Base-by-base conservation (phyloP, 2,888 invertebrate species). In the Cheiracanthium punctorium region DNA sequence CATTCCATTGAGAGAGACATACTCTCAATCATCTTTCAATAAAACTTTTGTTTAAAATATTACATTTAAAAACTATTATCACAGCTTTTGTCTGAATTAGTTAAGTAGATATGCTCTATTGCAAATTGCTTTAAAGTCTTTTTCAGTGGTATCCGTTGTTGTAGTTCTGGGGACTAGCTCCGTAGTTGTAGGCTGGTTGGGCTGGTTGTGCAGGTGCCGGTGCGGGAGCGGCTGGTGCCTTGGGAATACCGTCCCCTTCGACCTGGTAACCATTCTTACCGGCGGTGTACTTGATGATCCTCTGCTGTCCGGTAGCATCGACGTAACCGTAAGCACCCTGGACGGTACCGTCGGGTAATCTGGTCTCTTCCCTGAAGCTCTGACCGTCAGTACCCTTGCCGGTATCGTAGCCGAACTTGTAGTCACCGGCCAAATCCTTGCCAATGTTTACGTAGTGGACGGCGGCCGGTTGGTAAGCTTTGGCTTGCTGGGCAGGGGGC, bases 261-360 rank as follows among this genome's bases (percentile, higher is more conserved):
- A 77, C 89, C n/a, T 88, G 73, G 43, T 88, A 90, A 2, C 90
- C 90, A 33, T 89, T 75, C 70, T 89, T 89, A 8, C 89, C 90
- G 33, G 90, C 90, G 1, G 88, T 88, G 80, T 90, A 90, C 58
- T 81, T 89, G 76, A 90, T 87, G 41, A 90, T 65, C 37, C 88
- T 82, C 48, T 87, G 82, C n/a, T 76, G 75, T 0, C 89, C 89
- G n/a, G 79, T 58, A 8, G 80, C 88, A 70, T 89, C 89, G 0
- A 89, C 85, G 58, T 88, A 89, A 5, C 89, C 89, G 33, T 89
- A 89, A 10, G 89, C 88, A 30, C 89, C 89, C 41, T 87, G 75
- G 24, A 89, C 89, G 32, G 77, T 67, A n/a, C 89, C 89, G 84
- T 89, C 89, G 58, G 89, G 89, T 7, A 87, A 52, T 32, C 89